Evolutionary conservation across 2,888 invertebrate genomes (phyloP).

Genomic region (Laspeyria flexula): DNA sequence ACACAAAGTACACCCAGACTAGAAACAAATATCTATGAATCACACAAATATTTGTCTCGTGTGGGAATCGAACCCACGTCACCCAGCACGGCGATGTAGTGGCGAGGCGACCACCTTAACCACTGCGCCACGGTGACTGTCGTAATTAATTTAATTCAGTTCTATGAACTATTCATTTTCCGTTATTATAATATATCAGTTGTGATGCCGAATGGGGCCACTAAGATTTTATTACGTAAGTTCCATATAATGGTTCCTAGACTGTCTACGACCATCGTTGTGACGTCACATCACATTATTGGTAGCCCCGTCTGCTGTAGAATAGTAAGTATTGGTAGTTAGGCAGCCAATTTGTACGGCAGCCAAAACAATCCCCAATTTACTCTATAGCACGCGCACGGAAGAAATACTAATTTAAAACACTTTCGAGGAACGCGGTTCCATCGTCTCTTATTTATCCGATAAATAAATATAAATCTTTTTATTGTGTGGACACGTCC

Average conservation of each 20-base stretch:
- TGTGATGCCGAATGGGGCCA: no score
- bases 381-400: conserved; percentile 54
- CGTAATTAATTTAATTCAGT: no score
- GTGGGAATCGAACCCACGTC: no score
- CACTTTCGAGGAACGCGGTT: conserved; percentile 64
- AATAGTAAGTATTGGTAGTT: not conserved
- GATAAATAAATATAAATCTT: conserved; percentile 79
- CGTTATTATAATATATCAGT: no score
- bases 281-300: not conserved
- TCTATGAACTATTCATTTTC: no score
- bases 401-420: conserved; percentile 68
- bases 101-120: no score
- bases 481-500: conserved; percentile 79
- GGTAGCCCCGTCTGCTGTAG: not conserved
- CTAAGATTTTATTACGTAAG: no score
- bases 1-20: no score
- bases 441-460: conserved; percentile 62
- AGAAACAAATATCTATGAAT: no score
- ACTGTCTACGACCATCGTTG: not conserved
- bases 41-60: no score
- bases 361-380: conserved; percentile 40
- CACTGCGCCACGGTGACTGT: no score
- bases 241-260: not conserved
- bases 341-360: not conserved
- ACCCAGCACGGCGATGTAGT: no score